Evolutionary conservation across 64 coral and sea anemone species (phyloP).

Genomic region (Porites australiensis): DNA sequence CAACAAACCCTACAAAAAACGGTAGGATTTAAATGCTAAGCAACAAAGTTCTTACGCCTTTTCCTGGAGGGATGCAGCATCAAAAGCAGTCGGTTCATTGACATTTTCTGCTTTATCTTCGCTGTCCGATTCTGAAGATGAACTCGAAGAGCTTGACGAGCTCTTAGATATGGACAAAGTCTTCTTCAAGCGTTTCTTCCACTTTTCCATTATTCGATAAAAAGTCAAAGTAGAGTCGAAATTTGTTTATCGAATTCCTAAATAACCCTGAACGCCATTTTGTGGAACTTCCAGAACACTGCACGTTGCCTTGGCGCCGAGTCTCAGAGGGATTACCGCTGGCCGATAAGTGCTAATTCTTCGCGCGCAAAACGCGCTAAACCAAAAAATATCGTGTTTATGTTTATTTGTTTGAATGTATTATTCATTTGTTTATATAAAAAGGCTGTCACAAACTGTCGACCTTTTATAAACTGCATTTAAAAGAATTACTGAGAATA

Average conservation of each 20-base stretch:
- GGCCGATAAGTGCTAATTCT: background rate
- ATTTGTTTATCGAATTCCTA: slow-evolving; percentile 45
- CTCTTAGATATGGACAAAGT: slow-evolving; percentile 31
- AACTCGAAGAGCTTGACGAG: slow-evolving; percentile 78
- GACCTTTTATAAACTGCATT: too few relatives aligned
- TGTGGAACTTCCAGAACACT: slow-evolving; percentile 25
- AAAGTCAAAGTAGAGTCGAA: background rate
- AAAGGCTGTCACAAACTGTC: background rate
- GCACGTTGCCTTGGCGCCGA: slow-evolving; percentile 46
- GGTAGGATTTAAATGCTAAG: background rate
- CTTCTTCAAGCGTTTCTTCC: slow-evolving; percentile 55
- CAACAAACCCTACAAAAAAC: background rate
- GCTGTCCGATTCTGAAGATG: slow-evolving; percentile 48
- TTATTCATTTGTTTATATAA: background rate
- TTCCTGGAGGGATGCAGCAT: background rate
- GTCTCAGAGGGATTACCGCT: slow-evolving; percentile 11
- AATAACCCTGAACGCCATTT: slow-evolving; percentile 43
- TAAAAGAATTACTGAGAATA: too few relatives aligned
- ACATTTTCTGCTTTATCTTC: slow-evolving; percentile 22
- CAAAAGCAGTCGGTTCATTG: background rate
- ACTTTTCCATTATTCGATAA: slow-evolving; percentile 3
- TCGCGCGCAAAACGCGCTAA: too few relatives aligned
- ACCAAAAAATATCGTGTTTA: background rate
- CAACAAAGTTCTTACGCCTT: slow-evolving; percentile 4
- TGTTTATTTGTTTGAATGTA: background rate